Conservation (phyloP, 2,113 vertebrate species). For the Xerus inauris region DNA sequence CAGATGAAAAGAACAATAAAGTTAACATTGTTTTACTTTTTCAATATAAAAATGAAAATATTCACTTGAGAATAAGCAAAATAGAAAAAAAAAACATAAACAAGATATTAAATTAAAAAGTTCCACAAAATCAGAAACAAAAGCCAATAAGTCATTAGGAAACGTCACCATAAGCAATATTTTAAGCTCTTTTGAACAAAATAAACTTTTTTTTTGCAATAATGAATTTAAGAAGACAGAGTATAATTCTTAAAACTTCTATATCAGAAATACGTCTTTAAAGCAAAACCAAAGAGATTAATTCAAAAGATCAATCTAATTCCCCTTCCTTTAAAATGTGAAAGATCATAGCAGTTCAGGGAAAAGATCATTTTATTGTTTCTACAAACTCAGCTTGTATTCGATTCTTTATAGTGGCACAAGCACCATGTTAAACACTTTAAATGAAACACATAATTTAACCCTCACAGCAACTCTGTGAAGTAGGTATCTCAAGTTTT, state of each 20-base stretch:
- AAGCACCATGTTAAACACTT: neutral
- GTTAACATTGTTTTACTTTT: neutral
- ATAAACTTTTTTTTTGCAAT: conserved; percentile 35
- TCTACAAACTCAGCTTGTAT: neutral
- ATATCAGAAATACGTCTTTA: neutral
- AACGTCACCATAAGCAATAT: neutral
- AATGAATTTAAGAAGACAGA: conserved; percentile 7
- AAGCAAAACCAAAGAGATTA: neutral
- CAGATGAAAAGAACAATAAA: neutral
- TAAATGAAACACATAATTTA: neutral
- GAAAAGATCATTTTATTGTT: neutral
- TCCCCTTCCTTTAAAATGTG: neutral
- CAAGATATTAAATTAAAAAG: neutral
- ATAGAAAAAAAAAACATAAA: neutral
- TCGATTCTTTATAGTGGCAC: neutral
- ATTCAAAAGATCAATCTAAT: neutral
- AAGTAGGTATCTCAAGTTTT: neutral
- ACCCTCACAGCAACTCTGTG: neutral
- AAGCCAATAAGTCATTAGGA: neutral
- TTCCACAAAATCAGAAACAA: conserved; percentile 27
- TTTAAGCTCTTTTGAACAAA: conserved; percentile 60
- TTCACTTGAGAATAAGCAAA: neutral
- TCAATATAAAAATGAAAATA: neutral
- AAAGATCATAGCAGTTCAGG: neutral
- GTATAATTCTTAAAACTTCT: neutral